A percentile compares a stretch with the other conserved stretches of the same genome.
Conservation (phyloP, 2,113 vertebrate genomes). For the Gnathonemus longibarbis region DNA sequence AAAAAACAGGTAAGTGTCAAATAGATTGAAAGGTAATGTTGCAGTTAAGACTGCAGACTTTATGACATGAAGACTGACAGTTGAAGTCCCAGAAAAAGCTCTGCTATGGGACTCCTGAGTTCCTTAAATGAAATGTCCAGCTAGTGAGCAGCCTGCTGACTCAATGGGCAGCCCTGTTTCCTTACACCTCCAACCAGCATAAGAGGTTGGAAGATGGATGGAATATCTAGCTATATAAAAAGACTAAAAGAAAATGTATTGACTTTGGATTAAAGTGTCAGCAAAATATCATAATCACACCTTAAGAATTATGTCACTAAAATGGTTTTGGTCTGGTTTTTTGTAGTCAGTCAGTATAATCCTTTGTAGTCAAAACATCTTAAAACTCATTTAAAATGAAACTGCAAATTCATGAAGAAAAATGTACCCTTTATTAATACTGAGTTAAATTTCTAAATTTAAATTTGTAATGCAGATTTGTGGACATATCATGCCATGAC, state of each 20-base stretch:
- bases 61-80: not conserved
- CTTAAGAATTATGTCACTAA: not conserved
- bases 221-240: not conserved
- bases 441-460: not conserved
- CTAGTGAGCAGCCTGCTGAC: not conserved
- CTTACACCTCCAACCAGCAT: not conserved
- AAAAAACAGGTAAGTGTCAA: not conserved
- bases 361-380: not conserved
- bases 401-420: not conserved
- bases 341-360: not conserved
- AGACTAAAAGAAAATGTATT: not conserved
- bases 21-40: not conserved
- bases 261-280: not conserved
- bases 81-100: not conserved
- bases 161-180: not conserved
- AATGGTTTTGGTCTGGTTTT: not conserved
- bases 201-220: not conserved
- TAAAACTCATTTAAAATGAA: not conserved
- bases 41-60: not conserved
- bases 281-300: not conserved
- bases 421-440: not conserved
- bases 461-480: not conserved
- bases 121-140: not conserved
- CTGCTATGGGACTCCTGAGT: not conserved
- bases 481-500: not conserved